Base-by-base conservation (phyloP, 2,888 invertebrate species). In the Drosophila longiperda region DNA sequence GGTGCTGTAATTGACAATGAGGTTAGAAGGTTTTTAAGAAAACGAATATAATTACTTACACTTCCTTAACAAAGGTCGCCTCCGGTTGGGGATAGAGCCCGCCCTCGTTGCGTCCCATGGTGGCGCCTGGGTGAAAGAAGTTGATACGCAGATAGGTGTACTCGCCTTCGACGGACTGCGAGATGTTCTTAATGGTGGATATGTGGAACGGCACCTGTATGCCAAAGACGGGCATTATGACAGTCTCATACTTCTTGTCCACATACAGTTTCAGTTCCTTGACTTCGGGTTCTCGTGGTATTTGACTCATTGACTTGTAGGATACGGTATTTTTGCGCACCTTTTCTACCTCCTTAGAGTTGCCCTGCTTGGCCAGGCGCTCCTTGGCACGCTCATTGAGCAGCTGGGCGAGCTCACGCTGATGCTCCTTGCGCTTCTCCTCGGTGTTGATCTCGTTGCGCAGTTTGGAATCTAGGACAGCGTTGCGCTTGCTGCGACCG, bases 151-250 rank as follows among this genome's bases (percentile, higher is more conserved):
- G 95, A 93, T 99, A 99, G 0, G 99, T 99, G 94, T 99, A 99
- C 93, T 99, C 99, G 7, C 99, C 92, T 94, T 99, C 99, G 17
- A 99, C 98, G 0, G 99, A 98, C 93, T 99, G 98, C 0, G 99
- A 99, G 90, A 99, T 99, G 93, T 99, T 99, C 94, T 99, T 99
- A 63, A 99, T 98, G 8, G 98, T 99, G 6, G 99, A 98, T 92
- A 99, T 99, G 93, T 99, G 99, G 93, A 98, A 99, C 63, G 99
- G 99, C 72, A 98, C 98, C 0, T 99, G 97, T 53, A 98, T 94
- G 69, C 99, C 99, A 94, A 98, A 99, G 83, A 99, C 96, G 3
- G 99, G 99, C 91, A 99, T 93, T 79, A 99, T 98, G n/a, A 99
- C 97, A 1, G 99, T 99, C 93, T 99, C 99, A 92, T 99, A 99